Evolutionary conservation across 2,797 vertebrate species (phyloP).

Genomic region (Centropyge bicolor): DNA sequence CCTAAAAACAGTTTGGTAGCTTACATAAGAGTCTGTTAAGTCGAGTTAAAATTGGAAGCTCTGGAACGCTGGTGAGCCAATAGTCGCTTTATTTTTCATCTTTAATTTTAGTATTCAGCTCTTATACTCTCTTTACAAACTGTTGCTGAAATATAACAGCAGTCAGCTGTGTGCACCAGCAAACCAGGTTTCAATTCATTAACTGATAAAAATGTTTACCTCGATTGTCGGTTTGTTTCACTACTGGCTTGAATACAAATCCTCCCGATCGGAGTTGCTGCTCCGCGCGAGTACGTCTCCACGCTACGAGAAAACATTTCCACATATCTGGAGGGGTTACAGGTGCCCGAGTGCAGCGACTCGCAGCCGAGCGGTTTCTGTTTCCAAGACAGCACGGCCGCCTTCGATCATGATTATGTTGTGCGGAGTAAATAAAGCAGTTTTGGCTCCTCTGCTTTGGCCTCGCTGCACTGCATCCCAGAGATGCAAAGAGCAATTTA

Average conservation of each 20-base stretch:
- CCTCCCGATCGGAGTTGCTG: background rate
- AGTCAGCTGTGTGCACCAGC: background rate
- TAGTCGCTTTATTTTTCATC: background rate
- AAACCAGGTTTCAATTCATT: background rate
- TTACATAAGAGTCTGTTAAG: slow-evolving; percentile 44
- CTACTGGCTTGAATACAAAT: background rate
- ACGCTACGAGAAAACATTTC: slow-evolving; percentile 2
- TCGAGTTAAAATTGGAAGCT: slow-evolving; percentile 12
- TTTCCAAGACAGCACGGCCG: slow-evolving; percentile 40
- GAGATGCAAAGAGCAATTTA: slow-evolving; percentile 67
- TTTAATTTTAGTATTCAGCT: slow-evolving; percentile 2
- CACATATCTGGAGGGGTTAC: slow-evolving; percentile 37
- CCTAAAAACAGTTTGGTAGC: slow-evolving; percentile 50
- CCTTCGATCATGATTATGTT: slow-evolving; percentile 39
- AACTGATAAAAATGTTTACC: slow-evolving; percentile 37
- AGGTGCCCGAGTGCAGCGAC: slow-evolving; percentile 31
- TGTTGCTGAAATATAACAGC: slow-evolving; percentile 30
- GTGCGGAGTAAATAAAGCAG: slow-evolving; percentile 46
- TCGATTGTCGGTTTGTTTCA: slow-evolving; percentile 16
- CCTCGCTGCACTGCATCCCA: slow-evolving; percentile 23
- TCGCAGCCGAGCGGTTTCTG: slow-evolving; percentile 4
- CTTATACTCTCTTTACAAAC: slow-evolving; percentile 6
- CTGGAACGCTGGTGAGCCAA: background rate
- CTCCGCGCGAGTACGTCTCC: background rate
- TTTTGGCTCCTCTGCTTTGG: slow-evolving; percentile 20